phyloP scores from a whole-genome alignment of 2,797 vertebrate genomes.

The Tinamus major region DNA sequence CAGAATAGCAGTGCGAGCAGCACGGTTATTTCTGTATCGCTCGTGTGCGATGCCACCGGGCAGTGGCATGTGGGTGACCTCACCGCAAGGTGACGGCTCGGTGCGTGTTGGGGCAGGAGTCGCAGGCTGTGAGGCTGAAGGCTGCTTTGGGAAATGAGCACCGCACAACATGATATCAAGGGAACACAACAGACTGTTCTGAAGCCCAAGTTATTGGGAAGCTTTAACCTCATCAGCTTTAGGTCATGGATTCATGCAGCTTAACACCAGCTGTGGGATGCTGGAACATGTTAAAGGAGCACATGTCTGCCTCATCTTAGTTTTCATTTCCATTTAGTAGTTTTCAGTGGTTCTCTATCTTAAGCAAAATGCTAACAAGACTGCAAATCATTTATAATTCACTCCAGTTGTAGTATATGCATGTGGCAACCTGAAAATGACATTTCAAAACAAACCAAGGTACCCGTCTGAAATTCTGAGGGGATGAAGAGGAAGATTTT shows the following conservation, averaged over 20 bases:
- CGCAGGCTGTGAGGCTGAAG: not conserved
- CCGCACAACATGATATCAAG: not conserved
- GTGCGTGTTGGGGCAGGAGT: not conserved
- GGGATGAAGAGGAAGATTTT: not conserved
- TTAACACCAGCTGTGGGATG: not conserved
- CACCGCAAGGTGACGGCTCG: slow-evolving; percentile 11
- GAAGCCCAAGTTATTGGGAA: not conserved
- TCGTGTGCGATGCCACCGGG: not conserved
- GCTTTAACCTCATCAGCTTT: not conserved
- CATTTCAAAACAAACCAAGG: not conserved
- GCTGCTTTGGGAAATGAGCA: slow-evolving; percentile 6
- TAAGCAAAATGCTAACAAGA: not conserved
- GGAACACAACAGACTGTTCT: not conserved
- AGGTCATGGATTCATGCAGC: not conserved
- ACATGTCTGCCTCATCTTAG: not conserved
- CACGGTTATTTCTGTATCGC: slow-evolving; percentile 53
- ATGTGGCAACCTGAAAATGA: not conserved
- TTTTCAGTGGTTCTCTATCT: not conserved
- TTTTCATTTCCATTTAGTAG: not conserved
- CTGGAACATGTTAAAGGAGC: not conserved
- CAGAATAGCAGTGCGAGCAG: slow-evolving; percentile 33
- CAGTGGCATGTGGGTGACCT: slow-evolving; percentile 27
- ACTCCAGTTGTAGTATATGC: not conserved
- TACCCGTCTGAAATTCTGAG: not conserved
- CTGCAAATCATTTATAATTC: not conserved